Conservation (phyloP, 30 jellyfish, hydroid and myxozoan genomes). For the Nemopilema nomurai region DNA sequence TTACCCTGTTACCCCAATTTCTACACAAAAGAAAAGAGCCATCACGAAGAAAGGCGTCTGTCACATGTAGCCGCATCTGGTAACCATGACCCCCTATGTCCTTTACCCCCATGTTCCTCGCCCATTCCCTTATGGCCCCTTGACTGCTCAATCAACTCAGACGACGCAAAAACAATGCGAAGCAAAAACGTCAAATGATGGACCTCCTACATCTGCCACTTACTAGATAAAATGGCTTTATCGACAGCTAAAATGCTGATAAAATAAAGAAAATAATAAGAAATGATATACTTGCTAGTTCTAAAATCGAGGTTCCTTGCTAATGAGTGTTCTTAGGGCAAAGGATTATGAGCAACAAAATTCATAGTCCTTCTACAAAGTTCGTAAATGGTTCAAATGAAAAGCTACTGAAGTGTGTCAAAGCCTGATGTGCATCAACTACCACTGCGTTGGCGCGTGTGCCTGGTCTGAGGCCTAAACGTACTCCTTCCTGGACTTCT, state of each 20-base stretch:
- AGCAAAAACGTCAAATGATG: not conserved
- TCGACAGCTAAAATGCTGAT: not conserved
- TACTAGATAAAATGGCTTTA: too few relatives aligned
- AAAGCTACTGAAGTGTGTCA: not conserved
- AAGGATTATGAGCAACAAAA: not conserved
- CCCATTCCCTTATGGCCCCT: too few relatives aligned
- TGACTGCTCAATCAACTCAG: too few relatives aligned
- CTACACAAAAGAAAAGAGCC: too few relatives aligned
- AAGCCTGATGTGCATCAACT: not conserved
- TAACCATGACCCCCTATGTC: too few relatives aligned
- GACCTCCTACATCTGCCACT: not conserved
- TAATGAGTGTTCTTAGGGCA: not conserved
- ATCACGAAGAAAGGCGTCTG: too few relatives aligned
- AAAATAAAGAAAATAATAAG: not conserved
- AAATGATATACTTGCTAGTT: not conserved
- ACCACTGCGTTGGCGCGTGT: not conserved
- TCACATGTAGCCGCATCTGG: too few relatives aligned
- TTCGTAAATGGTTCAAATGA: not conserved
- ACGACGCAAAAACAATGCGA: not conserved
- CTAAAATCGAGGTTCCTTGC: not conserved
- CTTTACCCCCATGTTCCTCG: too few relatives aligned
- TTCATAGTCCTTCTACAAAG: not conserved
- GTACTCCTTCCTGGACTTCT: slow-evolving; percentile 65
- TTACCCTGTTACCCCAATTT: too few relatives aligned
- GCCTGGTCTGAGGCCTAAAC: not conserved